These are phyloP conservation scores for Nomada fucata DNA, from an alignment of 2,888 invertebrate species.

Conservation along the genomic window DNA sequence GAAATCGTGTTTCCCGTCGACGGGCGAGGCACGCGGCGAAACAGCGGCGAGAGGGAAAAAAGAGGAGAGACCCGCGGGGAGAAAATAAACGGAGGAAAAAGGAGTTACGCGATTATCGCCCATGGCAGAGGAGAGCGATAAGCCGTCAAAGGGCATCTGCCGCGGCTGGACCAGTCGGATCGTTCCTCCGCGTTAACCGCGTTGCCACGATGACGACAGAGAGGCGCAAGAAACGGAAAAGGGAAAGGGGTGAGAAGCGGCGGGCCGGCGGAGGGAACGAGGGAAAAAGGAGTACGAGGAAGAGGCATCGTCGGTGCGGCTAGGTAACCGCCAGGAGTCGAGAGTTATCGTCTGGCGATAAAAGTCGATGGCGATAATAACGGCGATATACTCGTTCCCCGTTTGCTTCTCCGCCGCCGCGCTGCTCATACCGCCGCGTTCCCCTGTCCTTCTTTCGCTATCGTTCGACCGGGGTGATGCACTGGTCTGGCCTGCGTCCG, in stretches of 20 bases:
- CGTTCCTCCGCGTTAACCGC: conserved; percentile 57
- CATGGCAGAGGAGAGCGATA: conserved; percentile 32
- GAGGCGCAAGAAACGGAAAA: conserved; percentile 17
- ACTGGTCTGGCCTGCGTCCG: conserved; percentile 85
- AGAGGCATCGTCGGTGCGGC: conserved; percentile 64
- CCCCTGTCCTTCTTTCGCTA: conserved; percentile 36
- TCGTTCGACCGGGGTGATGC: conserved; percentile 73
- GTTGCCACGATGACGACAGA: conserved; percentile 26
- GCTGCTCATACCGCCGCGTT: conserved; percentile 5
- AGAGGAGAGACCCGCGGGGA: background rate
- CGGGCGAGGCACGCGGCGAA: background rate
- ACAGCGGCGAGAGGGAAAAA: background rate
- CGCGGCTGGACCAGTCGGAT: conserved; percentile 49
- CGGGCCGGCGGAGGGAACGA: conserved; percentile 19
- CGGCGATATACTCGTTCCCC: conserved; percentile 71
- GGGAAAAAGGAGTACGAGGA: conserved; percentile 54
- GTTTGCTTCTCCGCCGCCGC: background rate
- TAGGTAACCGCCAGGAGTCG: conserved; percentile 70
- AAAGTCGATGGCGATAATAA: conserved; percentile 81
- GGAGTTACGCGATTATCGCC: conserved; percentile 47
- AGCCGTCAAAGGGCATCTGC: conserved; percentile 67
- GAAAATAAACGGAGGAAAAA: background rate
- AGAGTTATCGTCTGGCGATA: conserved; percentile 79
- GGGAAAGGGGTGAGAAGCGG: conserved; percentile 11
- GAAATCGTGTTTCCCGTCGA: conserved; percentile 29